Base-by-base conservation (phyloP, 2,888 invertebrate genomes). In the Papilio protenor region DNA sequence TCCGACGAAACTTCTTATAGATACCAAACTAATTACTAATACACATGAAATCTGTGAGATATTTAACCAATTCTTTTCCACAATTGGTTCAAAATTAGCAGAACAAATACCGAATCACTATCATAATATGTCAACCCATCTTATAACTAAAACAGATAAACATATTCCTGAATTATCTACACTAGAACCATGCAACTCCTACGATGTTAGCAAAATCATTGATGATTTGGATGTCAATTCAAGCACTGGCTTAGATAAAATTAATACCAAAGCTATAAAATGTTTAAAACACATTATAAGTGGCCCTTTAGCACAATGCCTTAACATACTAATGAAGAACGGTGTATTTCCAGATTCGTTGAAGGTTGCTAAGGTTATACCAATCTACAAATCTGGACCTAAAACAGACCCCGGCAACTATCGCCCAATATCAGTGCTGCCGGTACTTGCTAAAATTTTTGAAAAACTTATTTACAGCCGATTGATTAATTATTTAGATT, bases 321-420 rank as follows among this genome's bases (percentile, higher is more conserved):
- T 27, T 27, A 27, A 27, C 27, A 27, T 27, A 27, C 27, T 27
- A 27, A 27, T 27, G 27, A 1, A 27, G 27, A 27, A 27, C 27
- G 27, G 27, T 27, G 27, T 27, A 27, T 27, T 27, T 27, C 27
- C 69, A 33, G 77, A 83, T 49, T 47, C 47, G 4, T 23, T 82
- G 3, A 82, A 82, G 61, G 45, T 81, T 12, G 82, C 84, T 3
- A 82, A 82, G 40, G 59, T 76, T 14, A 74, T 55, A 14, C 78
- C 75, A 57, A 73, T 79, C 74, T 55, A 78, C n/a, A 80, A 76
- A 49, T 71, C 61, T 76, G 79, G 77, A 10, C 14, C 33, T 21
- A 76, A 77, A 70, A 74, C 73, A 49, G 74, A 75, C 49, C 11
- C 74, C 8, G 70, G 75, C 16, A 79, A 77, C 12, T 77, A 72